Evolutionary conservation across 2,888 invertebrate species (phyloP), one percentile per base, ranked within the genome.

Genomic region (Agonum fuliginosum): DNA sequence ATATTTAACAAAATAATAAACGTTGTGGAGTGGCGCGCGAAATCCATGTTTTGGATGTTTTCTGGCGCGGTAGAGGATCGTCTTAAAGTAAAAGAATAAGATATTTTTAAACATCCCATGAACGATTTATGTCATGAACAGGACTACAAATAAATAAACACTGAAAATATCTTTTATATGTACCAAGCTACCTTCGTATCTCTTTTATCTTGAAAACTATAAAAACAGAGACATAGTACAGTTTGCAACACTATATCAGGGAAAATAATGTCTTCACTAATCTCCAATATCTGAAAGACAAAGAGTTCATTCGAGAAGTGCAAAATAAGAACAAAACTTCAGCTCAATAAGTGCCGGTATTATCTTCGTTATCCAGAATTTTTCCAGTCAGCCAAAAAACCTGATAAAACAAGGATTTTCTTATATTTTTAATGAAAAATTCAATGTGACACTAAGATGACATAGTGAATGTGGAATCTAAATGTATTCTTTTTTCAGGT

Each of bases 401-500:
- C 54, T 12, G 12, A 54, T 54, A 54, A 54, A 24, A 54, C n/a
- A n/a, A n/a, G n/a, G n/a, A 54, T 54, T 4, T 24, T 54, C 48
- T 48, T 2, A 54, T 24, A 54, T 24, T 22, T 3, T 37, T n/a
- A 37, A 37, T 8, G 8, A 37, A 8, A 1, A 37, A 1, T n/a
- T n/a, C n/a, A n/a, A n/a, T n/a, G n/a, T n/a, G n/a, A n/a, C n/a
- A n/a, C n/a, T n/a, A n/a, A 12, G 5, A 10, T 43, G 12, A 14
- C 43, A 12, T 5, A 4, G 43, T 43, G 14, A 5, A 12, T 43
- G 43, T 43, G 14, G 12, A 12, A 12, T 5, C 8, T 12, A 3
- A 43, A 14, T 43, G 43, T 48, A 20, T 54, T 22, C 37, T 54
- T 20, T 5, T 58, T 82, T n/a, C 85, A 93, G 93, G 81, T 99